phyloP scores from a whole-genome alignment of 2,113 vertebrate genomes.

The Bubo blakistoni region DNA sequence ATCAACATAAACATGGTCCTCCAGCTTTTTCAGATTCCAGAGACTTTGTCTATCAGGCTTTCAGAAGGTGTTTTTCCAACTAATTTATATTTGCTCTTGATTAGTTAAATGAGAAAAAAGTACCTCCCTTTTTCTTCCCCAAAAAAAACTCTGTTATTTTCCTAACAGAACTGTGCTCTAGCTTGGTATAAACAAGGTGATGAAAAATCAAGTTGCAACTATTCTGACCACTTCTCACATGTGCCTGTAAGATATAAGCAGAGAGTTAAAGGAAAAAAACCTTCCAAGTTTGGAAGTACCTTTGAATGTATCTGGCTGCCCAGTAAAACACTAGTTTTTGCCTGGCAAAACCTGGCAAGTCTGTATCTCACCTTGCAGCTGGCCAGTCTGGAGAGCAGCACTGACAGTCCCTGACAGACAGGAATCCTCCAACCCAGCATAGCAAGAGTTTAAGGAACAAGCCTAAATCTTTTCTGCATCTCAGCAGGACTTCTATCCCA shows the following conservation, averaged over 20 bases:
- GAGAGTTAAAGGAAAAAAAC: neutral
- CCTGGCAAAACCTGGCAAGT: neutral
- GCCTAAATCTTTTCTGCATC: neutral
- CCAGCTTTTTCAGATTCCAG: neutral
- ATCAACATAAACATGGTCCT: accelerated
- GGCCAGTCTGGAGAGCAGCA: neutral
- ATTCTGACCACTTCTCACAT: neutral
- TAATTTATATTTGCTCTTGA: neutral
- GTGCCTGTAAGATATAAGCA: neutral
- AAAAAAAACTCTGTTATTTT: neutral
- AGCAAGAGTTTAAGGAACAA: neutral
- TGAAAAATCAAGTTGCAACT: neutral
- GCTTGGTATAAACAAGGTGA: neutral
- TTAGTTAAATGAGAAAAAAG: neutral
- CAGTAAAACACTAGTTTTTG: neutral
- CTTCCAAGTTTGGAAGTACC: neutral
- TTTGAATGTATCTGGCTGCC: neutral
- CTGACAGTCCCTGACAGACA: neutral
- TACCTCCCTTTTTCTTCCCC: too few species aligned
- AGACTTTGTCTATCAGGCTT: neutral
- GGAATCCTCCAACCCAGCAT: neutral
- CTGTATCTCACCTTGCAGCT: neutral
- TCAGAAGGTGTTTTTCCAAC: neutral
- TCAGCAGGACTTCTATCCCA: neutral
- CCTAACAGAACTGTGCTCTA: neutral